A percentile compares a stretch with the other conserved stretches of the same genome.
Conservation (phyloP, 2,797 vertebrate species). For the Trichosurus vulpecula region DNA sequence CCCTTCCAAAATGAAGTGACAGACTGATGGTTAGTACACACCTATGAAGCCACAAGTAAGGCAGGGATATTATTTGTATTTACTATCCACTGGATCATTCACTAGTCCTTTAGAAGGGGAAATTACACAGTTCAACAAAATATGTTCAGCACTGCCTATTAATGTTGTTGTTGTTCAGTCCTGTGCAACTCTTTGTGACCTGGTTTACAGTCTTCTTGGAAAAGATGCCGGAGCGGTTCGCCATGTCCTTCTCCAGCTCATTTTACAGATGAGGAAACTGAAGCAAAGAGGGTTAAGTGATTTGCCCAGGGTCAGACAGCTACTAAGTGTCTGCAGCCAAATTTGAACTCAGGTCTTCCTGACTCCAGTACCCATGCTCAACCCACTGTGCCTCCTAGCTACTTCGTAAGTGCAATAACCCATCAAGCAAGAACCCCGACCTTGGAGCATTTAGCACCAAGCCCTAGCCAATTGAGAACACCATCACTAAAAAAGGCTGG, state of each 20-base stretch:
- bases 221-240: not conserved
- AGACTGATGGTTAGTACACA: not conserved
- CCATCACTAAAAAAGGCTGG: not conserved
- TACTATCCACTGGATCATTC: not conserved
- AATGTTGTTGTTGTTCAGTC: not conserved
- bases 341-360: not conserved
- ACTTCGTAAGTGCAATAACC: not conserved
- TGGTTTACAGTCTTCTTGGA: not conserved
- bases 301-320: not conserved
- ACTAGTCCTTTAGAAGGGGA: not conserved
- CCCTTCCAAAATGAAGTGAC: not conserved
- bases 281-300: not conserved
- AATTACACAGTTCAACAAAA: not conserved
- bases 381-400: not conserved
- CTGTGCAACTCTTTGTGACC: not conserved
- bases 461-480: not conserved
- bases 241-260: not conserved
- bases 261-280: not conserved
- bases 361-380: not conserved
- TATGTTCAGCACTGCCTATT: not conserved
- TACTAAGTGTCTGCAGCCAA: not conserved
- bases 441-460: not conserved
- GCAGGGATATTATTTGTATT: not conserved
- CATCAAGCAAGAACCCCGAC: fast-evolving
- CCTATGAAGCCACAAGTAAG: not conserved